A percentile compares a stretch with the other conserved stretches of the same genome.
Conservation (phyloP, 2,113 vertebrate genomes). For the Sardina pilchardus region DNA sequence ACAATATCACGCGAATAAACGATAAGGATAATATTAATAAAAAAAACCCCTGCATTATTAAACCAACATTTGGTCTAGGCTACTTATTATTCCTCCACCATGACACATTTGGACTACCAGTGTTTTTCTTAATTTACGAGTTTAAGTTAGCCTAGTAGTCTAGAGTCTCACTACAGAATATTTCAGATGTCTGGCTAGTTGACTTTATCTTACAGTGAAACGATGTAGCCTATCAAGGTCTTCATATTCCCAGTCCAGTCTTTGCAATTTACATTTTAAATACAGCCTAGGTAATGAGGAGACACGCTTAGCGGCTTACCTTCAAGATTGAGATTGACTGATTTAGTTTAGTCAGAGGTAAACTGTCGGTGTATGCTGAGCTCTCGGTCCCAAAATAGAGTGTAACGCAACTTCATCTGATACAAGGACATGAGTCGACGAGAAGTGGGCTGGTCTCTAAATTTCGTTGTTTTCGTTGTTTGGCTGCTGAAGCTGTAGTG, state of each 20-base stretch:
- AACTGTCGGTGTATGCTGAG: background rate
- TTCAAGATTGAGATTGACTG: background rate
- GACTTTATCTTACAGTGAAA: background rate
- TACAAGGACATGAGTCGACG: slow-evolving; percentile 57
- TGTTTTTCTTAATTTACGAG: background rate
- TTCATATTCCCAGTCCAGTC: background rate
- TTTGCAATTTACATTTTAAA: background rate
- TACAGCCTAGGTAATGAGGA: background rate
- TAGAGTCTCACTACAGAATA: background rate
- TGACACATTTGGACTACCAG: background rate
- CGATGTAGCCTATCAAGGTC: background rate
- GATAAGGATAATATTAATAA: too few relatives aligned
- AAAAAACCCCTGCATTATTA: too few relatives aligned
- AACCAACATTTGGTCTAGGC: too few relatives aligned
- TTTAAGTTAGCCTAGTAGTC: background rate
- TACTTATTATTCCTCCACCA: too few relatives aligned
- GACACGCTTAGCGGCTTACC: background rate
- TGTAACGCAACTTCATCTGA: background rate
- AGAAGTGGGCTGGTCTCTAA: slow-evolving; percentile 57
- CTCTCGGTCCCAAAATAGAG: slow-evolving; percentile 30
- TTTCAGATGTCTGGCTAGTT: background rate
- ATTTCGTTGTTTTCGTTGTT: background rate
- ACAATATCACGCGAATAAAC: too few relatives aligned
- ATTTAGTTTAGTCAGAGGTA: background rate
- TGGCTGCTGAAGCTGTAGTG: background rate